Evolutionary conservation across 2,888 invertebrate species (phyloP), one percentile per base, ranked within the genome.

Genomic region (Ditylenchus weischeri): DNA sequence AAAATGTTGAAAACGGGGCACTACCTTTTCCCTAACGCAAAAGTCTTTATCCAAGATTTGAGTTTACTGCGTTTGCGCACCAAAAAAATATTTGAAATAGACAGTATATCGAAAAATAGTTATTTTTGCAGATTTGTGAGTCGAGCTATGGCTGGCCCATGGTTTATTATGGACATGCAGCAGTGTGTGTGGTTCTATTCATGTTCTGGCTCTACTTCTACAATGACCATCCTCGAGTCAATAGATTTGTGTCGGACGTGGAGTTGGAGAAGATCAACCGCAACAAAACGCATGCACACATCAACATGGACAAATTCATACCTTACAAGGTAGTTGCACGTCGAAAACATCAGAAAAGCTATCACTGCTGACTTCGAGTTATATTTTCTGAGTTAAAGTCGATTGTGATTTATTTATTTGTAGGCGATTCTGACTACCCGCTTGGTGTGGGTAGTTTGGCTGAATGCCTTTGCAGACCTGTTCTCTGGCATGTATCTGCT

Each of bases 401-500:
- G n/a, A n/a, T n/a, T n/a, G n/a, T n/a, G n/a, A n/a, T 43, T 43
- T 43, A 1, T 43, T 43, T 15, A 13, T 59, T 36, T 59, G 7
- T 21, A 70, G 69, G 65, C 54, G 15, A 65, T 72, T 54, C 51
- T 73, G 19, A 47, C 48, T 21, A 64, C 35, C 21, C 13, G 38
- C 5, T 35, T 70, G 18, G 48, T 72, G 38, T 70, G 69, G 69
- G 35, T 58, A 18, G 61, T 74, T 23, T 72, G 66, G 66, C 47
- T 72, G 36, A 68, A 64, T 35, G 74, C 72, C 10, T 75, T 72
- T 58, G 67, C 66, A 19, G 72, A 72, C 35, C 35, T 72, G 3
- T 66, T 72, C 49, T 69, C 72, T 36, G 71, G 58, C 38, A 63
- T 64, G 29, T 72, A 57, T 54, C 58, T 62, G 62, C 68, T 73